A percentile compares a stretch with the other conserved stretches of the same genome.
Evolutionary conservation across 2,888 invertebrate genomes (phyloP).

Genomic region (Protodeltote pygarga): DNA sequence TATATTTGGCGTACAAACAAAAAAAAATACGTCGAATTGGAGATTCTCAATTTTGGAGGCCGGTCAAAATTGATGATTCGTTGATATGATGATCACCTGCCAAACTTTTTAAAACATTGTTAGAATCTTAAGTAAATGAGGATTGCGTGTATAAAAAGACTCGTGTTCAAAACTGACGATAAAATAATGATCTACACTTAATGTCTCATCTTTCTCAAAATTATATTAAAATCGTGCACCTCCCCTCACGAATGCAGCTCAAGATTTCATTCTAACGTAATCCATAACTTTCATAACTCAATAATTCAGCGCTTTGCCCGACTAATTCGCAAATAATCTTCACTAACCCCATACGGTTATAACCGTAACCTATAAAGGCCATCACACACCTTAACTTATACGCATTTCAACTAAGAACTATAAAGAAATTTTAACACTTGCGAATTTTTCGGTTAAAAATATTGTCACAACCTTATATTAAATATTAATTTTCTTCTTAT

Average conservation of each 20-base stretch:
- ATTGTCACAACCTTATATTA: too few relatives aligned
- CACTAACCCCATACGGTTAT: constrained; percentile 15
- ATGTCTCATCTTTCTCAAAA: not conserved
- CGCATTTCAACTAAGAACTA: constrained; percentile 8
- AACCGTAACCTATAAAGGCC: too few relatives aligned
- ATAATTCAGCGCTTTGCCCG: constrained; percentile 14
- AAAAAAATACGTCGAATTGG: too few relatives aligned
- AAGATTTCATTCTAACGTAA: constrained; percentile 14
- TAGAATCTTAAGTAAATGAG: too few relatives aligned
- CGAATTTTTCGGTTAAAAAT: too few relatives aligned
- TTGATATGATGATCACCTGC: too few relatives aligned
- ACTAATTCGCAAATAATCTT: not conserved
- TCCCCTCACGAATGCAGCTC: constrained; percentile 13
- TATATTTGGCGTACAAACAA: too few relatives aligned
- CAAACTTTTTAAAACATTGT: too few relatives aligned
- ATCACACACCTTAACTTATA: constrained; percentile 34
- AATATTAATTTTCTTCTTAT: too few relatives aligned
- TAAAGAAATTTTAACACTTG: not conserved
- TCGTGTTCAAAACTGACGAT: not conserved
- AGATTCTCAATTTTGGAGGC: too few relatives aligned
- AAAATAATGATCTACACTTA: not conserved
- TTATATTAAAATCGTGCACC: constrained; percentile 6
- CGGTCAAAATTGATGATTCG: too few relatives aligned
- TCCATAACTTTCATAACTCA: constrained; percentile 11
- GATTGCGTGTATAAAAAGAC: too few relatives aligned